Evolutionary conservation across 2,888 invertebrate species (phyloP).

Genomic region (Drosophila lacicola): DNA sequence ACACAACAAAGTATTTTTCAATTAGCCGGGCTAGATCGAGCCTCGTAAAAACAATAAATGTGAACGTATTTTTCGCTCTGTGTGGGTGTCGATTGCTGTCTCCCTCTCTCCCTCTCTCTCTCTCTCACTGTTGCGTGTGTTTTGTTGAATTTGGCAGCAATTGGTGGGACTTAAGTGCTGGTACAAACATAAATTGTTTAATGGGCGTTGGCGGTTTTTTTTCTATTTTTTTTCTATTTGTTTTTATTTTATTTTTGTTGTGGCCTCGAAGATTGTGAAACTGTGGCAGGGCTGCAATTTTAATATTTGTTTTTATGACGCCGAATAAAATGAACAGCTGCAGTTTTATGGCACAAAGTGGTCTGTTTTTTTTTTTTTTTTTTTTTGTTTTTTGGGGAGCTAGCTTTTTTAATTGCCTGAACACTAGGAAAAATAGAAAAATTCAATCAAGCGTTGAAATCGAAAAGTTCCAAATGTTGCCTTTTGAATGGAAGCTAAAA

Average conservation of each 20-base stretch:
- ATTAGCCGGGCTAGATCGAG: conserved; percentile 66
- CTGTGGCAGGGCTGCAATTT: conserved; percentile 62
- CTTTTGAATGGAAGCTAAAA: no score
- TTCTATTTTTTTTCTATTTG: conserved; percentile 8
- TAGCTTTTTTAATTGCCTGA: conserved; percentile 46
- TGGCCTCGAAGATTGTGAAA: conserved; percentile 37
- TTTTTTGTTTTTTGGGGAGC: conserved; percentile 27
- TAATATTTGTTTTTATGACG: conserved; percentile 66
- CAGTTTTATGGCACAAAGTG: conserved; percentile 49
- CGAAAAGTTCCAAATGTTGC: conserved; percentile 2
- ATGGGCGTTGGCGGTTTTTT: conserved; percentile 53
- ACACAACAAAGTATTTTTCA: conserved; percentile 80
- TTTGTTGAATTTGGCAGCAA: conserved; percentile 67
- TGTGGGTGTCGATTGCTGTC: conserved; percentile 7
- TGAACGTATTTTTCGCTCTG: conserved; percentile 41
- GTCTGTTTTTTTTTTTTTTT: conserved; percentile 28
- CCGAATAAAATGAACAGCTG: conserved; percentile 59
- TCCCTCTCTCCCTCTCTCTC: conserved; percentile 1
- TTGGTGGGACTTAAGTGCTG: conserved; percentile 67
- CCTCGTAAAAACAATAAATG: conserved; percentile 77
- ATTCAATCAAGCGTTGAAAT: conserved; percentile 37
- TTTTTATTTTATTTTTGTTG: conserved; percentile 23
- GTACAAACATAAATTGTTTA: conserved; percentile 73
- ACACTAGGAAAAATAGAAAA: conserved; percentile 20
- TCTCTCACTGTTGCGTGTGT: conserved; percentile 45